These are phyloP conservation scores for Pheucticus melanocephalus DNA, from an alignment of 2,113 vertebrate genomes.

Conservation along the genomic window DNA sequence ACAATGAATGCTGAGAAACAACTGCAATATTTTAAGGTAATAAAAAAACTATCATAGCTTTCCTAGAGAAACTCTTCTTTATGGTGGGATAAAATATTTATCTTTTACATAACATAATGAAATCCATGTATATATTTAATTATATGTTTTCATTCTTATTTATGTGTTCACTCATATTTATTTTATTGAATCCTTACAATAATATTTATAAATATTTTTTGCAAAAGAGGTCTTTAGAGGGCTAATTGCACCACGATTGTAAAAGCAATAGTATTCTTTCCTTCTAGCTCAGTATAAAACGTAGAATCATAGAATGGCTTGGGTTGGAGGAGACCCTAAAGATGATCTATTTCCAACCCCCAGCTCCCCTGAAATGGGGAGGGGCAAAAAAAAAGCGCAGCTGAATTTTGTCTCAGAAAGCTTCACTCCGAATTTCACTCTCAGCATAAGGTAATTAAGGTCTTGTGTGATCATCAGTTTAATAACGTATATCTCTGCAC, in stretches of 20 bases:
- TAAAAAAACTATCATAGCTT: constrained; percentile 67
- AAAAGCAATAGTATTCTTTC: background rate
- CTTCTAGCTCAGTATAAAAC: background rate
- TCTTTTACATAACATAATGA: constrained; percentile 46
- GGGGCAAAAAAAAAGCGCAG: background rate
- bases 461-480: background rate
- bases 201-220: background rate
- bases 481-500: background rate
- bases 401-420: background rate
- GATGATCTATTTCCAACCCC: background rate
- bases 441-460: background rate
- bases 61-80: constrained; percentile 62
- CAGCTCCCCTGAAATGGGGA: background rate
- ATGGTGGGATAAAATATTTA: constrained; percentile 66
- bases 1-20: constrained; percentile 81
- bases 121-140: constrained; percentile 40
- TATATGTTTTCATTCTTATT: constrained; percentile 39
- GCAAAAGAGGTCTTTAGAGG: background rate
- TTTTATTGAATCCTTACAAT: background rate
- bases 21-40: constrained; percentile 95
- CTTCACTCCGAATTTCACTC: background rate
- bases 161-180: constrained; percentile 29
- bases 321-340: background rate
- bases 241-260: background rate
- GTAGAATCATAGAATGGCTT: background rate